Evolutionary conservation across 2,113 vertebrate species (phyloP).

Genomic region (Leptobrachium ailaonicum): DNA sequence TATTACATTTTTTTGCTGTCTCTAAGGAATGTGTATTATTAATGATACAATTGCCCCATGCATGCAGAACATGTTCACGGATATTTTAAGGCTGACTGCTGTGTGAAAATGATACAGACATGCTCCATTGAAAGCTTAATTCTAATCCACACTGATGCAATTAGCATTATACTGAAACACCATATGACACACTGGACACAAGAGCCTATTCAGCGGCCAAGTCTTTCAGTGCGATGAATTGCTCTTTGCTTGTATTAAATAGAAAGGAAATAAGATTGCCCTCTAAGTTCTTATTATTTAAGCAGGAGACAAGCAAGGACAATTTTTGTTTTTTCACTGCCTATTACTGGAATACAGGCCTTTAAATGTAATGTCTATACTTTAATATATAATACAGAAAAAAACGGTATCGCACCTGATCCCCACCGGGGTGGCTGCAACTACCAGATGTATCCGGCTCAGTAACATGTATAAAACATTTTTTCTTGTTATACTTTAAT

Average conservation of each 20-base stretch:
- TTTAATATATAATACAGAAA: background rate
- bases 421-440: too few relatives aligned
- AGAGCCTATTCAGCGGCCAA: slow-evolving; percentile 31
- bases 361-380: slow-evolving; percentile 43
- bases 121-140: slow-evolving; percentile 46
- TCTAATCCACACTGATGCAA: slow-evolving; percentile 50
- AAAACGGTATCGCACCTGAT: too few relatives aligned
- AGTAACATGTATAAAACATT: too few relatives aligned
- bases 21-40: background rate
- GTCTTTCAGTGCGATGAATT: slow-evolving; percentile 44
- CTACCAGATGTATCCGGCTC: too few relatives aligned
- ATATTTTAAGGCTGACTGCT: slow-evolving; percentile 46
- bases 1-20: background rate
- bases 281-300: slow-evolving; percentile 37
- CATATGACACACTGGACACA: slow-evolving; percentile 48
- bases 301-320: slow-evolving; percentile 15
- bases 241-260: slow-evolving; percentile 45
- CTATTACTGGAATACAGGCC: slow-evolving; percentile 1
- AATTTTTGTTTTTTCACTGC: slow-evolving; percentile 16
- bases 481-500: too few relatives aligned
- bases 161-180: slow-evolving; percentile 49
- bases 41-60: slow-evolving; percentile 18
- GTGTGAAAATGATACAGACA: slow-evolving; percentile 48
- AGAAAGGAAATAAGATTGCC: slow-evolving; percentile 24
- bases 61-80: slow-evolving; percentile 31